Percentiles rank a stretch among this genome's conserved stretches.
phyloP scores from a whole-genome alignment of 2,113 vertebrate genomes.

The Dromas ardeola region DNA sequence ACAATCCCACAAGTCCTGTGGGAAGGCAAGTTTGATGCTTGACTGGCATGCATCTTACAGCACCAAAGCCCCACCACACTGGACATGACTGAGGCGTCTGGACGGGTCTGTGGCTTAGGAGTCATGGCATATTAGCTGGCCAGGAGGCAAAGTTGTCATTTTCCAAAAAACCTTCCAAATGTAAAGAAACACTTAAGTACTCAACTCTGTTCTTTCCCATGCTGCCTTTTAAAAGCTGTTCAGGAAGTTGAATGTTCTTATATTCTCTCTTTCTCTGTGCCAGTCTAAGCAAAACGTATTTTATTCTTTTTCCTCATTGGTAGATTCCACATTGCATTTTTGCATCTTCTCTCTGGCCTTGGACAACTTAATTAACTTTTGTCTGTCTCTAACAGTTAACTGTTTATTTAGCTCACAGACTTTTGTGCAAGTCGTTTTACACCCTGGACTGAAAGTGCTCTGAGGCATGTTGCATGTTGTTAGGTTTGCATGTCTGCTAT shows the following conservation, averaged over 20 bases:
- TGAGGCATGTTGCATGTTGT: background rate
- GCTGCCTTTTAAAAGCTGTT: background rate
- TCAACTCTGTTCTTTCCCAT: background rate
- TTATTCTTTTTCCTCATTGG: background rate
- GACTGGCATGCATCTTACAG: background rate
- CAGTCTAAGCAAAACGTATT: background rate
- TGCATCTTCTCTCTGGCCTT: background rate
- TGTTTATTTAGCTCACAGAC: background rate
- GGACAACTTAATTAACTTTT: background rate
- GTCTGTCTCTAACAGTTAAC: background rate
- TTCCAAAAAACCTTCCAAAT: background rate
- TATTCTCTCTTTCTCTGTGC: background rate
- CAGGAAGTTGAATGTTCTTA: background rate
- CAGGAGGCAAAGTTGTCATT: background rate
- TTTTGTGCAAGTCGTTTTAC: background rate
- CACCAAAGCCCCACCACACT: background rate
- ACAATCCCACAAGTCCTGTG: background rate
- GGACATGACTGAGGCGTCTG: background rate
- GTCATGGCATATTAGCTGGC: background rate
- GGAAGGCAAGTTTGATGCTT: background rate
- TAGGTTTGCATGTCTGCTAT: background rate
- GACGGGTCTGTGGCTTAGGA: background rate
- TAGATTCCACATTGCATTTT: background rate
- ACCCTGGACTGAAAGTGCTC: background rate
- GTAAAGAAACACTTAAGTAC: background rate